Evolutionary conservation across 2,797 vertebrate genomes (phyloP).

Genomic region (Syndactyla subalaris): DNA sequence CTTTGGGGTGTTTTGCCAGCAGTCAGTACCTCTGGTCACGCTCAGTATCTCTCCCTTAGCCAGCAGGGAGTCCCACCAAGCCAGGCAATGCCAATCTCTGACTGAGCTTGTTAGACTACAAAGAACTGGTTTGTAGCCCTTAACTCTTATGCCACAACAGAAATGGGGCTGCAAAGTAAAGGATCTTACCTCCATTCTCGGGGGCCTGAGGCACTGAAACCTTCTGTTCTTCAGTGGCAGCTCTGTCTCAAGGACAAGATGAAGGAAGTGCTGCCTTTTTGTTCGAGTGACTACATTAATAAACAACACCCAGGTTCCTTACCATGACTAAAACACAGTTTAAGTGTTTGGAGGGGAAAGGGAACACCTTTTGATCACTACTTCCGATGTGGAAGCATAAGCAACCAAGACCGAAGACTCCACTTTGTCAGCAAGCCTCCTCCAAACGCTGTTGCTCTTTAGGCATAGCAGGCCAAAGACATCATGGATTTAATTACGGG

Average conservation of each 20-base stretch:
- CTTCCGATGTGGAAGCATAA: background rate
- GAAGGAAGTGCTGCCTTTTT: background rate
- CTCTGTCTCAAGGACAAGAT: background rate
- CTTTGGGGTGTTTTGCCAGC: background rate
- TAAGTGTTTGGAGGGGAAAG: background rate
- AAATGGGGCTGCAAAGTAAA: background rate
- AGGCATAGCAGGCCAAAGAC: background rate
- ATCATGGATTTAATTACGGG: background rate
- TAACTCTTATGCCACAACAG: background rate
- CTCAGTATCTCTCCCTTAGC: background rate
- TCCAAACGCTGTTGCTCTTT: background rate
- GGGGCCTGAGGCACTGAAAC: conserved; percentile 5
- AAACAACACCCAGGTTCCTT: background rate
- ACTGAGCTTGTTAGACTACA: background rate
- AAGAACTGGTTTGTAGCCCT: background rate
- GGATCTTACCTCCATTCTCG: conserved; percentile 38
- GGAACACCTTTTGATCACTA: background rate
- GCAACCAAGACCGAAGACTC: background rate
- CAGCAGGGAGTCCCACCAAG: background rate
- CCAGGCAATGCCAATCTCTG: background rate
- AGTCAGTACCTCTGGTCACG: background rate
- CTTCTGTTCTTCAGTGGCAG: background rate
- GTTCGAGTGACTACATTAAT: background rate
- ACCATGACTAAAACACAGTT: background rate
- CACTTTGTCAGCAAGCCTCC: conserved; percentile 9